phyloP scores from a whole-genome alignment of 2,113 vertebrate species.

The Rhynchomys soricoides region DNA sequence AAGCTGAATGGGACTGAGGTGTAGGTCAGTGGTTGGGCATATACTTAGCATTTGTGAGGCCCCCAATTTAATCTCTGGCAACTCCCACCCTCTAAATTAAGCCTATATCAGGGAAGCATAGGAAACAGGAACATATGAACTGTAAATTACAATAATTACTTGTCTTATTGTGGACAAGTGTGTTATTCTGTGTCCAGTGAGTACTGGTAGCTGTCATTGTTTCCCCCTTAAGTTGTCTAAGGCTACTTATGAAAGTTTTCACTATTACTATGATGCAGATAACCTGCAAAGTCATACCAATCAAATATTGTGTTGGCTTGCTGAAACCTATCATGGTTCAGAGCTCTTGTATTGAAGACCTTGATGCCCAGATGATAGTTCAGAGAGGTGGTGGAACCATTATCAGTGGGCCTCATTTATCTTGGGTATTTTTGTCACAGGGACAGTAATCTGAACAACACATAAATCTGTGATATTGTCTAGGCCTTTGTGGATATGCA shows the following conservation, averaged over 20 bases:
- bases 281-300: neutral
- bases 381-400: neutral
- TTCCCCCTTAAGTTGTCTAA: neutral
- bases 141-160: neutral
- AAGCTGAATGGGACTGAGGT: neutral
- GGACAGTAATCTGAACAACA: neutral
- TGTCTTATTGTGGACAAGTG: neutral
- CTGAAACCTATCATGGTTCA: neutral
- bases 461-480: neutral
- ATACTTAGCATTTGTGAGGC: neutral
- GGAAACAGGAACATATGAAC: neutral
- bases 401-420: neutral
- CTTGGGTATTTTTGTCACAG: neutral
- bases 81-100: neutral
- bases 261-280: neutral
- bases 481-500: neutral
- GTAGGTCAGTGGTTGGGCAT: no score
- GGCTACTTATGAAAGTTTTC: neutral
- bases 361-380: neutral
- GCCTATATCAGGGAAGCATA: neutral
- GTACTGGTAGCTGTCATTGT: neutral
- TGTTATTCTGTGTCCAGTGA: neutral
- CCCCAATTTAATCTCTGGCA: neutral
- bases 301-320: neutral
- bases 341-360: neutral